phyloP scores from a whole-genome alignment of 2,113 vertebrate genomes.

The Gavia stellata region DNA sequence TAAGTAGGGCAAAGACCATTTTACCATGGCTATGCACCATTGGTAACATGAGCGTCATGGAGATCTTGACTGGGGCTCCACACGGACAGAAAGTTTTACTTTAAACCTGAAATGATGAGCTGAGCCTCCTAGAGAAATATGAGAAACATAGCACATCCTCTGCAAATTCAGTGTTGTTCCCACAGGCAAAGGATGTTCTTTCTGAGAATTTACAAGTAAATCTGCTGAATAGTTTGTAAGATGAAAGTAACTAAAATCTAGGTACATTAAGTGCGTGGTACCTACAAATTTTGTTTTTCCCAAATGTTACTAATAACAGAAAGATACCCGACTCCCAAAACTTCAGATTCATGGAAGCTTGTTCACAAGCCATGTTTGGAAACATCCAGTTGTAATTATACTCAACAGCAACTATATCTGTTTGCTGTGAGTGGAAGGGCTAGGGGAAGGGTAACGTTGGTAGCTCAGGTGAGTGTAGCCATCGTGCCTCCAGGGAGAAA shows the following conservation, averaged over 20 bases:
- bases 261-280: neutral
- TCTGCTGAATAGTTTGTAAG: neutral
- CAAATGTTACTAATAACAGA: neutral
- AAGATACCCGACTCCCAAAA: neutral
- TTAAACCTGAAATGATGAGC: neutral
- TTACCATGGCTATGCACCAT: accelerated
- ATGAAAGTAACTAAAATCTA: neutral
- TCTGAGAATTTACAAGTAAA: neutral
- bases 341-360: neutral
- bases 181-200: neutral
- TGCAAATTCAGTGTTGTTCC: neutral
- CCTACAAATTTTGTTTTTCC: neutral
- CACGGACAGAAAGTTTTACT: neutral
- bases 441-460: neutral
- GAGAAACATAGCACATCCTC: neutral
- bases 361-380: neutral
- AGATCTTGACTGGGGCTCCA: neutral
- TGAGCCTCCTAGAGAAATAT: neutral
- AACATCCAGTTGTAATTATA: neutral
- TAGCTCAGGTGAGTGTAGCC: neutral
- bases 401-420: neutral
- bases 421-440: neutral
- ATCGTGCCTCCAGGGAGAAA: neutral
- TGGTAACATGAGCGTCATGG: neutral
- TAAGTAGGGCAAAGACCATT: neutral